A percentile compares a stretch with the other conserved stretches of the same genome.
Evolutionary conservation across 2,888 invertebrate species (phyloP).

Genomic region (Ypsolopha sequella): DNA sequence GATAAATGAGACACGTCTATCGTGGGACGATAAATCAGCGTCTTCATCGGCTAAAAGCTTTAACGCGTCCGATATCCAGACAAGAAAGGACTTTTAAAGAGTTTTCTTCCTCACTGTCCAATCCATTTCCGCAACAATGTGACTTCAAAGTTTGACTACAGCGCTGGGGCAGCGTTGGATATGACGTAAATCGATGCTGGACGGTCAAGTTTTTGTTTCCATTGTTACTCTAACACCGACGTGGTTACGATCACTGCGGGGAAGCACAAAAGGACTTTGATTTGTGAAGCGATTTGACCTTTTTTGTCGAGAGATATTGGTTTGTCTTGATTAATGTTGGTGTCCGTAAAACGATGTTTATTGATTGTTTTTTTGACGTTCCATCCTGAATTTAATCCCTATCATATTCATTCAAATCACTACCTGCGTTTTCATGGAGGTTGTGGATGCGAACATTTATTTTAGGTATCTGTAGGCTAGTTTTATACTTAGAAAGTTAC

Average conservation of each 20-base stretch:
- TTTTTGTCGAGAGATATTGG: conserved; percentile 6
- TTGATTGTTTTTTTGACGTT: neutral
- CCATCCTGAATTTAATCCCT: neutral
- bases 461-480: neutral
- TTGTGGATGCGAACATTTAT: neutral
- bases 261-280: conserved; percentile 20
- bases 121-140: neutral
- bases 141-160: neutral
- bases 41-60: conserved; percentile 30
- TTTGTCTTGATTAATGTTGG: neutral
- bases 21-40: conserved; percentile 44
- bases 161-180: neutral
- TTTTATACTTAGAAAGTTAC: neutral
- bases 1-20: conserved; percentile 51
- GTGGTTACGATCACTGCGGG: conserved; percentile 7
- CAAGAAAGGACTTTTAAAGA: neutral
- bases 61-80: conserved; percentile 9
- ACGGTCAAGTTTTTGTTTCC: neutral
- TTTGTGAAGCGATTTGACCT: conserved; percentile 33
- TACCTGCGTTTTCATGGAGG: neutral
- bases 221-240: conserved; percentile 10
- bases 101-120: neutral
- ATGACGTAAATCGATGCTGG: neutral
- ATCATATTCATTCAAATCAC: neutral
- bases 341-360: neutral